A percentile compares a stretch with the other conserved stretches of the same genome.
Conservation (phyloP, 2,888 invertebrate genomes). For the Caenorhabditis angaria region DNA sequence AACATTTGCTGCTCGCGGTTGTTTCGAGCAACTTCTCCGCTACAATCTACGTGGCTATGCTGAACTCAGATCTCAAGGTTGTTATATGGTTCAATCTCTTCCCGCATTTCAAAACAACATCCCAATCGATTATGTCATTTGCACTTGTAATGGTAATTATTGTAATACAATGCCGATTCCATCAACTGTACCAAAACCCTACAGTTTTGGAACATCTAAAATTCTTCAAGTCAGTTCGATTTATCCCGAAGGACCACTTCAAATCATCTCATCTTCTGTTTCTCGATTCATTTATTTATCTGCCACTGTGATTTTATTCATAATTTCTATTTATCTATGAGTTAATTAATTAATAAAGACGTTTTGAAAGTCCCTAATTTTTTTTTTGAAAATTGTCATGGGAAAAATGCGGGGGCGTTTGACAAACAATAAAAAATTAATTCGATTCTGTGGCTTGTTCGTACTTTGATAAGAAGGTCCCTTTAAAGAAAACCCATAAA, state of each 20-base stretch:
- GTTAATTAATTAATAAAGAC: too few relatives aligned
- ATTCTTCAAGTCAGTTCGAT: slow-evolving; percentile 14
- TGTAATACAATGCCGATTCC: slow-evolving; percentile 44
- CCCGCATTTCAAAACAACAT: slow-evolving; percentile 47
- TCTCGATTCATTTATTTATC: too few relatives aligned
- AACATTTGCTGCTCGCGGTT: slow-evolving; percentile 51
- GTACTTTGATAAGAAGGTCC: too few relatives aligned
- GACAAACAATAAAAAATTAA: too few relatives aligned
- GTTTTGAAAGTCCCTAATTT: too few relatives aligned
- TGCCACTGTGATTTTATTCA: too few relatives aligned
- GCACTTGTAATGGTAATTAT: slow-evolving; percentile 53
- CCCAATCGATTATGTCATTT: slow-evolving; percentile 50
- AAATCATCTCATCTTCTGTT: neutral
- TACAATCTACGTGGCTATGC: slow-evolving; percentile 35
- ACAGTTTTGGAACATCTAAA: slow-evolving; percentile 22
- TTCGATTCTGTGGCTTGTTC: too few relatives aligned
- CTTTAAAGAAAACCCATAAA: too few relatives aligned
- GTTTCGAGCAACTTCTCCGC: slow-evolving; percentile 50
- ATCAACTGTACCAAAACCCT: slow-evolving; percentile 17
- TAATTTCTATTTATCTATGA: too few relatives aligned
- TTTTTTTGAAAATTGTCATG: too few relatives aligned
- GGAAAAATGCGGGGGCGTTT: too few relatives aligned
- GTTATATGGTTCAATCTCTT: slow-evolving; percentile 49
- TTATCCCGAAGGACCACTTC: neutral
- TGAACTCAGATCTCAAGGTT: slow-evolving; percentile 42